Base-by-base conservation (phyloP, 2,113 vertebrate genomes). In the Heterocephalus glaber region DNA sequence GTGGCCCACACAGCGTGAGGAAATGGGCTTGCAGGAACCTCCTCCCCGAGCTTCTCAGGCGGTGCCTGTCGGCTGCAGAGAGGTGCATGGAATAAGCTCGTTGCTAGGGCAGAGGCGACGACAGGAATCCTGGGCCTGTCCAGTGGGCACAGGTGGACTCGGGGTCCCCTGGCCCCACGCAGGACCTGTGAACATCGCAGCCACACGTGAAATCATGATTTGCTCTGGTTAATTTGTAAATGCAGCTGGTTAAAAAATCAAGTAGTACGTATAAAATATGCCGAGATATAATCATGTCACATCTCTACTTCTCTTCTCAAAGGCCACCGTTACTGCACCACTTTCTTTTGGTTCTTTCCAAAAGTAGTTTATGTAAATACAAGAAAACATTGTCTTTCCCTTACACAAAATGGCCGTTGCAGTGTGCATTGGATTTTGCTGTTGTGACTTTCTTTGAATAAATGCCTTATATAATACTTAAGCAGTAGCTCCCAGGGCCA, bases 181-280 rank as follows among this genome's bases (percentile, higher is more conserved):
- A 77, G 61, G 33, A 86, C 63, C 44, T 41, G 0, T 17, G 47
- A 76, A 33, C 7, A 1, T 14, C 30, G 44, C 41, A 38, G 19
- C 56, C 33, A 9, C 38, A 38, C 10, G 10, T 93, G 33, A 66
- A 60, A 58, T 87, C 63, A 22, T 33, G 35, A 68, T 77, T 92
- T 96, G n/a, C 68, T 86, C 93, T 97, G 95, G 26, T 63, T 91
- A 33, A 95, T 63, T 92, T 92, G 91, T 68, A 83, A 91, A 80
- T 41, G 44, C 1, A 76, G 47, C 33, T 83, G 30, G 20, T 92
- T 89, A 86, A 89, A 95, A 83, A 92, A 79, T 85, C 12, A 60
- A 90, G 38, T 22, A 77, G 19, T 77, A 17, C 56, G 7, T 58
- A 22, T 70, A 63, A 81, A 84, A 44, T 35, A 65, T 22, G 44